Conservation (phyloP, 2,797 vertebrate genomes). For the Cyclopterus lumpus region DNA sequence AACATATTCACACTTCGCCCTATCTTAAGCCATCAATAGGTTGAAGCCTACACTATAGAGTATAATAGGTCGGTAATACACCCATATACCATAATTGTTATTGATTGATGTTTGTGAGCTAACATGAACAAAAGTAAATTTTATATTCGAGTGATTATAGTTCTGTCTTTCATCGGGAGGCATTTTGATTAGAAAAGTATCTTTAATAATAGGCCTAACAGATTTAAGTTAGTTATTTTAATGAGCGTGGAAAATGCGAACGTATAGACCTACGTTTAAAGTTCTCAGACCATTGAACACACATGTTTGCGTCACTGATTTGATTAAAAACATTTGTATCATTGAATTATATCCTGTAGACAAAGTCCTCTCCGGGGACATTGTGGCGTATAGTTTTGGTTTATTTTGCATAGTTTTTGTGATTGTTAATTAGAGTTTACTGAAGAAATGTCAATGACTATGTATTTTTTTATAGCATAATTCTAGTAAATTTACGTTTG, state of each 20-base stretch:
- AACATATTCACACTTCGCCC: constrained; percentile 18
- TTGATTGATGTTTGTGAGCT: background rate
- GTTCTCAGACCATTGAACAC: background rate
- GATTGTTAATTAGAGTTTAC: no score
- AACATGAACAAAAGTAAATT: background rate
- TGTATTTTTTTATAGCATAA: background rate
- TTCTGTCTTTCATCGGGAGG: background rate
- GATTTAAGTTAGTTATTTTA: background rate
- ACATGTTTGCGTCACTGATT: background rate
- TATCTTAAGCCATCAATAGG: constrained; percentile 25
- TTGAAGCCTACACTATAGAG: background rate
- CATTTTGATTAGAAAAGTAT: background rate
- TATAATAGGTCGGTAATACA: background rate
- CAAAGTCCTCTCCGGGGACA: background rate
- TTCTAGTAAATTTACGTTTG: background rate
- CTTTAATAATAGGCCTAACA: background rate
- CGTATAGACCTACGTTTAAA: background rate
- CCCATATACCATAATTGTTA: background rate
- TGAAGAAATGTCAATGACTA: background rate
- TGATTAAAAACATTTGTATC: background rate
- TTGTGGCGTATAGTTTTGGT: background rate
- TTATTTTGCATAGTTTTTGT: background rate
- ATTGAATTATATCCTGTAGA: background rate
- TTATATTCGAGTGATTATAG: background rate
- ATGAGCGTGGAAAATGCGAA: background rate